A percentile compares a stretch with the other conserved stretches of the same genome.
Evolutionary conservation across 2,888 invertebrate species (phyloP).

Genomic region (Drosophila anceps): DNA sequence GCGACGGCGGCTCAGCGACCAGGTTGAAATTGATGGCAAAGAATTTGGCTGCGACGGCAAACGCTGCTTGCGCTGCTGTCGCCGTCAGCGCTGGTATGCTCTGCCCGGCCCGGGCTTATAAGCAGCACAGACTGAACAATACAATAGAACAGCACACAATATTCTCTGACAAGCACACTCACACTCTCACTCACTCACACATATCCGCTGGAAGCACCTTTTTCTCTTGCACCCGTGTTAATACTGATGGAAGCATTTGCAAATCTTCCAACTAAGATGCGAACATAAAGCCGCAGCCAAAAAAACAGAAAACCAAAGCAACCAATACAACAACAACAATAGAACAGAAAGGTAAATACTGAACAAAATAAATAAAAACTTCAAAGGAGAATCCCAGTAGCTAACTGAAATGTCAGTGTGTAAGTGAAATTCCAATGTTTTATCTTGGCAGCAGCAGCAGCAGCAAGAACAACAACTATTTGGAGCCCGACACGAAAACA

Average conservation of each 20-base stretch:
- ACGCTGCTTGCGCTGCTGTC: slow-evolving; percentile 31
- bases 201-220: slow-evolving; percentile 38
- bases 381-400: slow-evolving; percentile 82
- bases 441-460: slow-evolving; percentile 55
- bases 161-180: slow-evolving; percentile 28
- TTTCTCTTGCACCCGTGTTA: slow-evolving; percentile 5
- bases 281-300: slow-evolving; percentile 38
- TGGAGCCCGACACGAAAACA: slow-evolving; percentile 54
- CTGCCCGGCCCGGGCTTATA: slow-evolving; percentile 45
- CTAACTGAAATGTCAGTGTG: slow-evolving; percentile 66
- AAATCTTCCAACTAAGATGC: slow-evolving; percentile 43
- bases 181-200: slow-evolving; percentile 17
- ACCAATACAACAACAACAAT: slow-evolving; percentile 38
- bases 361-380: slow-evolving; percentile 68
- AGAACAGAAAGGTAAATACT: slow-evolving; percentile 69
- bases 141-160: slow-evolving; percentile 54
- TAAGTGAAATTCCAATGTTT: slow-evolving; percentile 79
- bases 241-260: slow-evolving; percentile 36
- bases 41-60: slow-evolving; percentile 62
- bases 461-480: slow-evolving; percentile 52
- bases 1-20: slow-evolving; percentile 53
- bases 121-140: slow-evolving; percentile 47
- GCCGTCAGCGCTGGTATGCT: slow-evolving; percentile 48
- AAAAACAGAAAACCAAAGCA: slow-evolving; percentile 33
- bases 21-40: slow-evolving; percentile 67